These are phyloP conservation scores for Xylota segnis DNA, from an alignment of 2,888 invertebrate genomes.

Conservation along the genomic window DNA sequence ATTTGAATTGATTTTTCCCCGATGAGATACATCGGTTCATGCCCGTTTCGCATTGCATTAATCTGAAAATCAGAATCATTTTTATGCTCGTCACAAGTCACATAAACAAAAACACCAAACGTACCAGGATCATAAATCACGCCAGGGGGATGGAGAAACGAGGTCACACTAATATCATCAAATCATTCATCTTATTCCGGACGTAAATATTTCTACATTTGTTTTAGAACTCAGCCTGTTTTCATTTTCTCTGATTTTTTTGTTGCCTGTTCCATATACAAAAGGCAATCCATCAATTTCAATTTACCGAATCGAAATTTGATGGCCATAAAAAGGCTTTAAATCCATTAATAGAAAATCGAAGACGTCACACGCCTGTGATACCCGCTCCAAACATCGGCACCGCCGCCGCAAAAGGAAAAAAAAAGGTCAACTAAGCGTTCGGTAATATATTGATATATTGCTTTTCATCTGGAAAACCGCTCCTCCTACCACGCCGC, in stretches of 20 bases:
- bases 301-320: constrained; percentile 65
- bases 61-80: not conserved
- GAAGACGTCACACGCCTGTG: constrained; percentile 52
- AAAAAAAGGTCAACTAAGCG: constrained; percentile 58
- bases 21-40: not conserved
- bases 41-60: not conserved
- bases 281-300: constrained; percentile 65
- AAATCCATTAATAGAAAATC: constrained; percentile 74
- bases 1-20: no score
- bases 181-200: constrained; percentile 53
- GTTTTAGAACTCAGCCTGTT: constrained; percentile 8
- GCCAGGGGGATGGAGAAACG: not conserved
- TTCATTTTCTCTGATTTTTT: no score
- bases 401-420: no score
- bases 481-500: not conserved
- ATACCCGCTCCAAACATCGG: constrained; percentile 20
- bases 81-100: not conserved
- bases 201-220: constrained; percentile 43
- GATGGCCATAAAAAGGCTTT: constrained; percentile 70
- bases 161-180: constrained; percentile 34
- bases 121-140: constrained; percentile 43
- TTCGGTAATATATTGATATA: constrained; percentile 67
- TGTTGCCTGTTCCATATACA: not conserved
- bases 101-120: not conserved
- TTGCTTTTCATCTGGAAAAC: constrained; percentile 47